phyloP scores from a whole-genome alignment of 2,797 vertebrate species.

The Hafferia zeledoni region DNA sequence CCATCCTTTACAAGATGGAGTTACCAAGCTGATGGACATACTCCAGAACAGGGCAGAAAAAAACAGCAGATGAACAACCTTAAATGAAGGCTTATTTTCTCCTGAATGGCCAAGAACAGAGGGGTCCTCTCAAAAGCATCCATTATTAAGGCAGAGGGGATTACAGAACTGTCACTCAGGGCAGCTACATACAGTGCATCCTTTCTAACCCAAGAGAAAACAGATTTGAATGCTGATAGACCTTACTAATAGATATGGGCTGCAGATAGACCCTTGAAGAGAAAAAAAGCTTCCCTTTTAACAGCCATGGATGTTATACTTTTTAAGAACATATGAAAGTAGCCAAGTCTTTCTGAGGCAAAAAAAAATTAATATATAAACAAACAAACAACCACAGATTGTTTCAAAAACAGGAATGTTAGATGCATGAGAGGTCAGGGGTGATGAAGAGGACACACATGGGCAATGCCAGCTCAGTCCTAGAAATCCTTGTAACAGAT shows the following conservation, averaged over 20 bases:
- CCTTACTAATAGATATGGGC: not conserved
- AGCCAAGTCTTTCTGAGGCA: not conserved
- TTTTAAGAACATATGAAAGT: not conserved
- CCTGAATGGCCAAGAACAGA: not conserved
- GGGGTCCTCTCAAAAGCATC: slow-evolving; percentile 22
- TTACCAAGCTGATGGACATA: slow-evolving; percentile 26
- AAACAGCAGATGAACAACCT: not conserved
- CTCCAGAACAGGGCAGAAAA: slow-evolving; percentile 29
- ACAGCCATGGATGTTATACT: not conserved
- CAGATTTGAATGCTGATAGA: slow-evolving; percentile 38
- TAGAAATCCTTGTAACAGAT: slow-evolving; percentile 25
- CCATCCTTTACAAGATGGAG: slow-evolving; percentile 13
- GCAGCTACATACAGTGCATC: slow-evolving; percentile 22
- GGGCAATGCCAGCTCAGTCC: slow-evolving; percentile 26
- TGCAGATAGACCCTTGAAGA: not conserved
- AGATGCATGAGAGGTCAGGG: not conserved
- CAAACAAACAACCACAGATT: not conserved
- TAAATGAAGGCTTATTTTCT: slow-evolving; percentile 26
- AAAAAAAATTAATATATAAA: not conserved
- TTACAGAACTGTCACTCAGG: slow-evolving; percentile 27
- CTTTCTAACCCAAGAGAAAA: slow-evolving; percentile 36
- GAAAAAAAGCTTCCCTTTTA: not conserved
- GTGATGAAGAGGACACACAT: not conserved
- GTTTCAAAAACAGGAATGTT: not conserved
- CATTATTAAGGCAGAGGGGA: slow-evolving; percentile 15